These are phyloP conservation scores for Gorsachius magnificus DNA, from an alignment of 2,797 vertebrate genomes.

Conservation along the genomic window DNA sequence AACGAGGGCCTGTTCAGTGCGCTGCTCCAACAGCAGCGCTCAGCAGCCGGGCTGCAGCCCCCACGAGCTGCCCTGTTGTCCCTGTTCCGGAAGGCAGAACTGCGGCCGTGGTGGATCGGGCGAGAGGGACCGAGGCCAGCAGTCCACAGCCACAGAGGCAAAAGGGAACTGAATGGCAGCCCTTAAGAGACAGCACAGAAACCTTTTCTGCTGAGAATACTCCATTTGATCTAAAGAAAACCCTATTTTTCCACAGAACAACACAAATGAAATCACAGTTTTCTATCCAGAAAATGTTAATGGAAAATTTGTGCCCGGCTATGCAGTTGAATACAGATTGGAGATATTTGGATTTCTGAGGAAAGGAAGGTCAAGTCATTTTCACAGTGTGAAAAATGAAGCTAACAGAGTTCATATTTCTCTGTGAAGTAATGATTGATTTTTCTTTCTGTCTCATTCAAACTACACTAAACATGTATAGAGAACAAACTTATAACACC, in stretches of 20 bases:
- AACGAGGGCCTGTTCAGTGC: fast-evolving
- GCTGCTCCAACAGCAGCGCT: not conserved
- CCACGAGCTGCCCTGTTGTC: fast-evolving
- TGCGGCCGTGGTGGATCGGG: fast-evolving
- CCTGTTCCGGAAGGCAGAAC: not conserved
- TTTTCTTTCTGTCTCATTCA: slow-evolving; percentile 68
- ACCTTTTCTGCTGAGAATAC: not conserved
- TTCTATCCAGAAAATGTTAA: slow-evolving; percentile 65
- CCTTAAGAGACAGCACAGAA: not conserved
- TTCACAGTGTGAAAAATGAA: slow-evolving; percentile 69
- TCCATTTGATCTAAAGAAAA: slow-evolving; percentile 4
- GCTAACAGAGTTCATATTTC: slow-evolving; percentile 65
- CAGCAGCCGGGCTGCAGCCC: fast-evolving
- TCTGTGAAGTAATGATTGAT: slow-evolving; percentile 52
- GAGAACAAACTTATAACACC: slow-evolving; percentile 32
- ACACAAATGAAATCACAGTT: slow-evolving; percentile 44
- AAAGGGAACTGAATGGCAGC: not conserved
- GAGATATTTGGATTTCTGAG: slow-evolving; percentile 60
- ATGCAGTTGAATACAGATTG: slow-evolving; percentile 59
- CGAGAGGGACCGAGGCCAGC: not conserved
- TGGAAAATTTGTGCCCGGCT: slow-evolving; percentile 56
- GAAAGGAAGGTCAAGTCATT: slow-evolving; percentile 70
- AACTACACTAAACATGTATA: slow-evolving; percentile 45
- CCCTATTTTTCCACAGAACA: slow-evolving; percentile 28
- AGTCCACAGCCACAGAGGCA: not conserved